A percentile compares a stretch with the other conserved stretches of the same genome.
phyloP scores from a whole-genome alignment of 2,888 invertebrate species.

The Chelonus formosanus region DNA sequence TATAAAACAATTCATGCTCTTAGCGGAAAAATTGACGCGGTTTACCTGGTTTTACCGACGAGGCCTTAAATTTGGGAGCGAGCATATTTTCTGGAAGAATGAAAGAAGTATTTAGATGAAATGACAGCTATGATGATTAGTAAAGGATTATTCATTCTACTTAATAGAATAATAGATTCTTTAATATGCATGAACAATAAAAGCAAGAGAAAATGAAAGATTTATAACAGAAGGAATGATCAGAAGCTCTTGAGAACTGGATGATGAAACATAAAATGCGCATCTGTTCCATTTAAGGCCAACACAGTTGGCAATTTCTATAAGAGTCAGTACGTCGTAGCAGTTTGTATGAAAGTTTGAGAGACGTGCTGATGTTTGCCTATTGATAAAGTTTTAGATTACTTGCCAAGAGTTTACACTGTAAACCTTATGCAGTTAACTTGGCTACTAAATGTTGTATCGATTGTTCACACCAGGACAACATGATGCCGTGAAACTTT shows the following conservation, averaged over 20 bases:
- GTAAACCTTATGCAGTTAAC: constrained; percentile 14
- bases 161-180: too few relatives aligned
- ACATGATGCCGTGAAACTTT: background rate
- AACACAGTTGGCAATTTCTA: constrained; percentile 27
- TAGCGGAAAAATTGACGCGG: constrained; percentile 26
- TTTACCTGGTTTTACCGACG: constrained; percentile 78
- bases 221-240: background rate
- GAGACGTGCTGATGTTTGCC: constrained; percentile 33
- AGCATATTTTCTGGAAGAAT: constrained; percentile 73
- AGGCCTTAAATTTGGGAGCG: constrained; percentile 84
- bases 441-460: constrained; percentile 8
- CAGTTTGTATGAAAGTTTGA: constrained; percentile 29
- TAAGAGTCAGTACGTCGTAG: constrained; percentile 32
- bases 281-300: constrained; percentile 33
- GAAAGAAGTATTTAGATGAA: background rate
- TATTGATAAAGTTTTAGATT: constrained; percentile 37
- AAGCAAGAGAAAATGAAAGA: too few relatives aligned
- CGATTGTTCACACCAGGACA: constrained; percentile 7
- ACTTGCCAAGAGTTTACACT: constrained; percentile 11
- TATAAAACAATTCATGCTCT: too few relatives aligned
- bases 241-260: background rate
- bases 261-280: constrained; percentile 15
- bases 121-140: too few relatives aligned
- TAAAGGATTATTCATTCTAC: too few relatives aligned
- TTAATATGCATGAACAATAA: too few relatives aligned